These are phyloP conservation scores for Darevskia mixta DNA, from an alignment of 2,797 vertebrate species.

Conservation along the genomic window DNA sequence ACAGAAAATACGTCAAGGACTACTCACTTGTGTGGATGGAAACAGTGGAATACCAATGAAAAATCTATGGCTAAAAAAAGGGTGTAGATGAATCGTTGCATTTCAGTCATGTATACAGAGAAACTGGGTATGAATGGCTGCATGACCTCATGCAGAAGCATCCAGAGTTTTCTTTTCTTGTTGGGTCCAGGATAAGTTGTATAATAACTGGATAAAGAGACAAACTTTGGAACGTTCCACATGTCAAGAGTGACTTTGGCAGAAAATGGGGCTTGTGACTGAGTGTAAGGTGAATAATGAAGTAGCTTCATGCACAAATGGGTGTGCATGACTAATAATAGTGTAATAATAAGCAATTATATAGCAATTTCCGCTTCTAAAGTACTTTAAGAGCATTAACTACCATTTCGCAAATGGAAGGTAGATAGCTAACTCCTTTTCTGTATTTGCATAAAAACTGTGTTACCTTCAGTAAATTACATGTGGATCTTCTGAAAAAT, in stretches of 20 bases:
- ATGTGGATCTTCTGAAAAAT: neutral
- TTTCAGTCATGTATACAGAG: too few relatives aligned
- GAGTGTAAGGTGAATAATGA: conserved; percentile 52
- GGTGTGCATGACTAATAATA: conserved; percentile 25
- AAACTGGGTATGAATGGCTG: too few relatives aligned
- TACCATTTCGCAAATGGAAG: conserved; percentile 41
- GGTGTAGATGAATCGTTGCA: too few relatives aligned
- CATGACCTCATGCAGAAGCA: too few relatives aligned
- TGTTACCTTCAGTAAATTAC: conserved; percentile 48
- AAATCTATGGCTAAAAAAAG: too few relatives aligned
- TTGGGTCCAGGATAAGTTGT: neutral
- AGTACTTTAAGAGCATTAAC: conserved; percentile 56
- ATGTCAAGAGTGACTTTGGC: conserved; percentile 15
- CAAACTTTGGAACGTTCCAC: neutral
- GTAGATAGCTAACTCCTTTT: conserved; percentile 7
- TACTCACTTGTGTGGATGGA: too few relatives aligned
- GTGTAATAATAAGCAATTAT: conserved; percentile 41
- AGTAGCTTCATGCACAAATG: conserved; percentile 55
- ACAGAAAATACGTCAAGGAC: too few relatives aligned
- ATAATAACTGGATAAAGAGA: conserved; percentile 14
- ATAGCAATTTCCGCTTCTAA: conserved; percentile 50
- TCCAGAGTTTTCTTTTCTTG: neutral
- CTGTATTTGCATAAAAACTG: conserved; percentile 34
- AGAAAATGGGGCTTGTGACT: conserved; percentile 46
- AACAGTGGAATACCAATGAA: too few relatives aligned